Evolutionary conservation across 35 echinoderm and acorn worm genomes (phyloP).

Genomic region (Heliocidaris tuberculata): DNA sequence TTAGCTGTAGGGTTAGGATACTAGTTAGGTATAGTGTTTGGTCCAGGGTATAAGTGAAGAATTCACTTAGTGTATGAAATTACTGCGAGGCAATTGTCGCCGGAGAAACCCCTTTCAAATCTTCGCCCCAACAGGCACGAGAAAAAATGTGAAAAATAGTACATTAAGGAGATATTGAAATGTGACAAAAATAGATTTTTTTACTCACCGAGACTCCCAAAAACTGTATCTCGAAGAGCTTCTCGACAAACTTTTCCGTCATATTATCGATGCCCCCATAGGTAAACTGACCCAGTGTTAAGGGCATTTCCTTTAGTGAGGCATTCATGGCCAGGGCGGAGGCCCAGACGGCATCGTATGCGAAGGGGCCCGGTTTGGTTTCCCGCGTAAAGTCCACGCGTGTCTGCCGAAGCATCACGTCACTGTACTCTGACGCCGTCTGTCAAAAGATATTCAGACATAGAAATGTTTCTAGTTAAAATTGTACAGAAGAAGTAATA

Average conservation of each 20-base stretch:
- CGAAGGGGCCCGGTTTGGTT: conserved; percentile 67
- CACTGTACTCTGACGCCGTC: conserved; percentile 80
- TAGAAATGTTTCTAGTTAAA: not conserved
- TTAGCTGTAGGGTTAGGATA: no score
- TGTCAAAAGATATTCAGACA: conserved; percentile 24
- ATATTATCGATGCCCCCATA: conserved; percentile 53
- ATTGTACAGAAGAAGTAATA: not conserved
- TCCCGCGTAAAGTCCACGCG: conserved; percentile 50
- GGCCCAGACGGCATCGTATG: conserved; percentile 93
- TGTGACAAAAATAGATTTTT: no score
- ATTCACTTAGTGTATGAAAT: no score
- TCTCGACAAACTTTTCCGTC: conserved; percentile 27
- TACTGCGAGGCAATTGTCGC: no score
- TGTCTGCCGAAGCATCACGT: conserved; percentile 56
- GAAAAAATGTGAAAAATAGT: no score
- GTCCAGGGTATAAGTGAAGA: no score
- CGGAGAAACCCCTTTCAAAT: no score
- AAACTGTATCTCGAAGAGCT: conserved; percentile 63
- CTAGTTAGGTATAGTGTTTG: no score
- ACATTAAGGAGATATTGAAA: no score
- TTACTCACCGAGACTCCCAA: conserved; percentile 86
- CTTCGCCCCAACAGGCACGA: no score
- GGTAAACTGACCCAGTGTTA: conserved; percentile 54
- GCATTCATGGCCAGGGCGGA: conserved; percentile 81
- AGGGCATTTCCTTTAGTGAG: conserved; percentile 46